Conservation (phyloP, 2,113 vertebrate genomes). For the Alaudala cheleensis region DNA sequence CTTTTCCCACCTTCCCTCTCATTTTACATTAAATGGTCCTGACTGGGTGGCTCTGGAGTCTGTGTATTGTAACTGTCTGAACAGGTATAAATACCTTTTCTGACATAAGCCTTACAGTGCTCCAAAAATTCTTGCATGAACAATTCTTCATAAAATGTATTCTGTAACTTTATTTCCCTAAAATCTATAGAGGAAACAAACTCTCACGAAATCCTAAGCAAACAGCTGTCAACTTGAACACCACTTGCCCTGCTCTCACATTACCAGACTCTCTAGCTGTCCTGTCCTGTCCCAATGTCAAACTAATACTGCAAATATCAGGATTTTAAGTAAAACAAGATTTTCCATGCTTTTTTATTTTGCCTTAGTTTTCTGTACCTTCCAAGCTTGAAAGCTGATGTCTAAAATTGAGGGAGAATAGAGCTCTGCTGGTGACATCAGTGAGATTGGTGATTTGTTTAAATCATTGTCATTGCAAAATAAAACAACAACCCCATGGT, state of each 20-base stretch:
- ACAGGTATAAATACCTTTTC: not conserved
- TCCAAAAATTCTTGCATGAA: not conserved
- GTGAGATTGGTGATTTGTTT: not conserved
- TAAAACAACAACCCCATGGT: not conserved
- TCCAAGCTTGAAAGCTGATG: not conserved
- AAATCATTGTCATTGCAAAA: not conserved
- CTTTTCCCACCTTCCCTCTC: not conserved
- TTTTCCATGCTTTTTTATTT: not conserved
- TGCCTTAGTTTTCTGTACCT: not conserved
- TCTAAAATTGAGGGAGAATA: not conserved
- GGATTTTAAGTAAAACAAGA: not conserved
- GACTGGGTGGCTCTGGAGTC: not conserved
- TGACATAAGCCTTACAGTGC: not conserved
- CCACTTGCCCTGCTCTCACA: rapidly evolving
- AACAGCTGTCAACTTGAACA: not conserved
- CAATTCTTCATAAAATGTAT: not conserved
- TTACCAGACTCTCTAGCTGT: not conserved
- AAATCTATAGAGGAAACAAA: not conserved
- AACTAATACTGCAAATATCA: not conserved
- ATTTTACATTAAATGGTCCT: not conserved
- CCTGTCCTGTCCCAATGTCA: not conserved
- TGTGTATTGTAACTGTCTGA: not conserved
- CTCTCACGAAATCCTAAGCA: not conserved
- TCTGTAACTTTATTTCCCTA: not conserved
- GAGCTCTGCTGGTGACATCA: not conserved